Evolutionary conservation across 2,113 vertebrate genomes (phyloP).

Genomic region (Junco hyemalis): DNA sequence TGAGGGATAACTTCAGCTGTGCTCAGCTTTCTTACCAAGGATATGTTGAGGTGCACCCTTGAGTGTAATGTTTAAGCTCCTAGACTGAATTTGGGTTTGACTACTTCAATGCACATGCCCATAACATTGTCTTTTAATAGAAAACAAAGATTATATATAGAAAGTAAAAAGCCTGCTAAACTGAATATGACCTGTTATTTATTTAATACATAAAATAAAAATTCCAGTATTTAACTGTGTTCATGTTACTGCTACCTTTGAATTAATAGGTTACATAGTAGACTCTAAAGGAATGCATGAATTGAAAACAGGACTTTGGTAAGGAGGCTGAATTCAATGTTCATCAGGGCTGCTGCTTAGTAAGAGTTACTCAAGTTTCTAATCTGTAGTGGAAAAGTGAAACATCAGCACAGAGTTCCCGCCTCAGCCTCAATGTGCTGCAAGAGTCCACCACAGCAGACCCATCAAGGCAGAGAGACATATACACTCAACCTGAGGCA

Average conservation of each 20-base stretch:
- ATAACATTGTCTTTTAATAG: not conserved
- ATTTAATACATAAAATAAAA: slow-evolving; percentile 8
- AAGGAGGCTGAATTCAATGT: not conserved
- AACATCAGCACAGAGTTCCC: not conserved
- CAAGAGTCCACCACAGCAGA: not conserved
- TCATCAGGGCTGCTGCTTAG: not conserved
- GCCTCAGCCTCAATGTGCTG: not conserved
- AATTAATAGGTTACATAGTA: not conserved
- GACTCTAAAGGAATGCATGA: not conserved
- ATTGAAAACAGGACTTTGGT: not conserved
- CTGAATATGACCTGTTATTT: not conserved
- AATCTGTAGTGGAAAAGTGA: not conserved
- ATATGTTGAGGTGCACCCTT: not conserved
- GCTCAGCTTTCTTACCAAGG: not conserved
- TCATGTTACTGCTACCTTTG: not conserved
- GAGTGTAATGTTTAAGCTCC: not conserved
- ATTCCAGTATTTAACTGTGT: slow-evolving; percentile 8
- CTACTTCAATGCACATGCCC: not conserved
- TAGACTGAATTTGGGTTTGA: not conserved
- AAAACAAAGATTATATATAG: not conserved
- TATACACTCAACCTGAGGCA: not conserved
- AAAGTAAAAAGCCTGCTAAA: not conserved
- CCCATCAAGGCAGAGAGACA: accelerated
- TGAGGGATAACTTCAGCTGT: not conserved
- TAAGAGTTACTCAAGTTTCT: not conserved